Base-by-base conservation (phyloP, 1,140 invertebrate species). In the Ceratitis capitata region DNA sequence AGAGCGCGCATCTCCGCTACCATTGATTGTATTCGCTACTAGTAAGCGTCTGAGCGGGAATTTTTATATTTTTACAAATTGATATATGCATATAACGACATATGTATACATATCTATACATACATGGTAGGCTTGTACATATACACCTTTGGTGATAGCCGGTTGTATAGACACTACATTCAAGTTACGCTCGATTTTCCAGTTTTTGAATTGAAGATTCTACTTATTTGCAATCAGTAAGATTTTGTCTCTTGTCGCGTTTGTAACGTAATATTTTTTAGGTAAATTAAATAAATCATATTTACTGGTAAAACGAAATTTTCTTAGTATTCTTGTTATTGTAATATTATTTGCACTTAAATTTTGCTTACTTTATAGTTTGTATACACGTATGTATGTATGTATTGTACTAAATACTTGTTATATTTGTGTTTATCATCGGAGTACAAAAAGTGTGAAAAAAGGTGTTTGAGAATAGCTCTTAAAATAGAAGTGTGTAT, bases 201-300 rank as follows among this genome's bases (percentile, higher is more conserved):
- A 26, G 69, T 78, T 78, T n/a, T 78, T 78, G 69, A 45, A 39
- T 35, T 23, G 10, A 78, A 78, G 69, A 78, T 78, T 78, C 69
- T 78, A 23, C 42, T 42, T 45, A 78, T 78, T 78, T 14, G 35
- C 69, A 78, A 78, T 78, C 69, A 78, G 69, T 78, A 23, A 35
- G 19, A 26, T 78, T 78, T 45, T 45, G 69, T 39, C 10, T 32
- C 39, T 78, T 45, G 39, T 23, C 69, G 39, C 19, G 69, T 78
- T 45, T 19, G 69, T 78, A 19, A 26, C 69, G 69, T 3, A n/a
- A n/a, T n/a, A n/a, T n/a, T n/a, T 19, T 78, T 78, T 42, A 23
- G 10, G 4, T 39, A 78, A 78, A 23, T 39, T 7, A 42, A 19
- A 78, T 45, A 45, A 45, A 45, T 26, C 9, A 14, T 12, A 78